Evolutionary conservation across 2,888 invertebrate species (phyloP), one percentile per base, ranked within the genome.

Genomic region (Lasius fuliginosus): DNA sequence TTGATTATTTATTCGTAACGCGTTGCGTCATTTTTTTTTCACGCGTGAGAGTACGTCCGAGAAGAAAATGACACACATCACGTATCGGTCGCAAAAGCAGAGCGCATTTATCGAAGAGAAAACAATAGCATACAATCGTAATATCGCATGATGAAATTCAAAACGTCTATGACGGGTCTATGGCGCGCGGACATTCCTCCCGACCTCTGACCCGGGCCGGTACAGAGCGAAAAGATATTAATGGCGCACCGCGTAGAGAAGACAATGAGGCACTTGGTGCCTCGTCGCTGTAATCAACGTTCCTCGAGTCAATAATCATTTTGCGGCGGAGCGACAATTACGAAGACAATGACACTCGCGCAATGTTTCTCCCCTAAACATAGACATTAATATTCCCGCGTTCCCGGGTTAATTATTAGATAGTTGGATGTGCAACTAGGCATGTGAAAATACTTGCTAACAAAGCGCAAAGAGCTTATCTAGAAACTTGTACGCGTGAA

Each of bases 371-470:
- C 84, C 82, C 76, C 90, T 93, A 92, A 93, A 93, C 91, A 93
- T 92, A 90, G 90, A 88, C 92, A 94, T 93, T 92, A 92, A 92
- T 92, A 93, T 93, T 92, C 86, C 84, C 79, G 82, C 92, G 91
- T 92, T 92, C 92, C 92, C 91, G 89, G 81, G 88, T 90, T 93
- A 94, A 94, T 94, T 94, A 92, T 93, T 89, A 83, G 90, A 90
- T 89, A 87, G 88, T 88, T 77, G 76, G 65, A 77, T 82, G 85
- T 85, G 82, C 77, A 68, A 73, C 82, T 62, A 83, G 88, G 90
- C 91, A 92, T 91, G 92, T 91, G 93, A 94, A 94, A 94, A 92
- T 92, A 89, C 64, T 71, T 46, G 60, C 36, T 81, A 81, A 71
- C 73, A 36, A 81, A 71, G 46, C 79, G 60, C 33, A 46, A 71